Evolutionary conservation across 2,113 vertebrate genomes (phyloP).

Genomic region (Oceanites oceanicus): DNA sequence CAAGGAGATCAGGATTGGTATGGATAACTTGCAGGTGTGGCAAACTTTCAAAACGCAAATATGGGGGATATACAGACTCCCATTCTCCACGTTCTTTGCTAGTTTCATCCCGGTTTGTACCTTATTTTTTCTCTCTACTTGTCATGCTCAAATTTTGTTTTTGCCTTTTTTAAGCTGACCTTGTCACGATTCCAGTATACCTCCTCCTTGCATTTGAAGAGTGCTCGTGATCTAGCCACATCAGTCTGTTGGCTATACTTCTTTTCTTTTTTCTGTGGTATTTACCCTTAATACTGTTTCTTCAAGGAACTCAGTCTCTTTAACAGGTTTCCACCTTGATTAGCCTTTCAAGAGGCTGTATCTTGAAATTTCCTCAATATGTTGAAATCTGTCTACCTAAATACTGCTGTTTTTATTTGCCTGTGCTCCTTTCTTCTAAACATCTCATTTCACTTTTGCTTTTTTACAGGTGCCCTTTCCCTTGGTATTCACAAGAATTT

Average conservation of each 20-base stretch:
- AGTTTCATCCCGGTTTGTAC: neutral
- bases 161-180: neutral
- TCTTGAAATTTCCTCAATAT: neutral
- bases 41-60: neutral
- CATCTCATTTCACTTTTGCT: neutral
- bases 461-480: neutral
- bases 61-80: neutral
- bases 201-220: neutral
- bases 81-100: neutral
- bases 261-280: neutral
- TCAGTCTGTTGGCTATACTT: neutral
- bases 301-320: neutral
- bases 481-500: neutral
- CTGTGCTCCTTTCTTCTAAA: neutral
- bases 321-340: neutral
- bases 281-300: neutral
- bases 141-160: neutral
- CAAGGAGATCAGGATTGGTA: neutral
- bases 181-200: neutral
- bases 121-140: neutral
- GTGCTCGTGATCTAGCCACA: accelerated
- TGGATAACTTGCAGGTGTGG: neutral
- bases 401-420: accelerated
- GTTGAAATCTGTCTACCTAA: neutral
- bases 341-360: neutral